phyloP scores from a whole-genome alignment of 2,113 vertebrate species.

The Cathartes aura region DNA sequence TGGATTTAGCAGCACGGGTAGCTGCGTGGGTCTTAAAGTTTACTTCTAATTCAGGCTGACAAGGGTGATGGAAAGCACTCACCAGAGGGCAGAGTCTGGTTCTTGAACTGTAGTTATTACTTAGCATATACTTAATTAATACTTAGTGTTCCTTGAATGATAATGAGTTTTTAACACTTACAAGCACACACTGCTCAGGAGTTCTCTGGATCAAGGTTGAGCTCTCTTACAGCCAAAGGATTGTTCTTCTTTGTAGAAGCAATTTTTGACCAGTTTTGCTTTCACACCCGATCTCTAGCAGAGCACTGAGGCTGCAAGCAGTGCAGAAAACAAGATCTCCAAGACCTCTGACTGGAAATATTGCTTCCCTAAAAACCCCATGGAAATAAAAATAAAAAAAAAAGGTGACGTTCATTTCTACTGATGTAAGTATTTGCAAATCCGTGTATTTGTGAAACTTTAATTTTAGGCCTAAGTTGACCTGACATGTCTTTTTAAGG shows the following conservation, averaged over 20 bases:
- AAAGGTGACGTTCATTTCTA: not conserved
- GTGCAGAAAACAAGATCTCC: not conserved
- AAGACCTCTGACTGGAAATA: not conserved
- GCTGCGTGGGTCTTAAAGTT: not conserved
- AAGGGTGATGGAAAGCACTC: conserved; percentile 12
- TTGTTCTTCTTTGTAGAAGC: not conserved
- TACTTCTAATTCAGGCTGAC: not conserved
- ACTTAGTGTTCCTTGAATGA: not conserved
- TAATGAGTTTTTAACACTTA: not conserved
- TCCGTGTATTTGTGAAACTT: not conserved
- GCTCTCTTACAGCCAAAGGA: not conserved
- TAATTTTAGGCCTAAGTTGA: conserved; percentile 32
- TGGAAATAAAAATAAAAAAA: not conserved
- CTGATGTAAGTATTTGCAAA: conserved; percentile 40
- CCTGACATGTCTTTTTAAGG: conserved; percentile 61
- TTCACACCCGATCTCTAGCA: not conserved
- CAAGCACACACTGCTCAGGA: not conserved
- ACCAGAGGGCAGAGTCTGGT: not conserved
- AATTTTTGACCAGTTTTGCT: not conserved
- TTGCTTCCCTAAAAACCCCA: too few relatives aligned
- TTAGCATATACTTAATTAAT: conserved; percentile 4
- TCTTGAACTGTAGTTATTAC: not conserved
- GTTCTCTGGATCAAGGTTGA: not conserved
- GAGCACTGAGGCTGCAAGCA: not conserved
- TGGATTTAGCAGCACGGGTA: not conserved